These are phyloP conservation scores for Clepsis dumicolana DNA, from an alignment of 2,888 invertebrate species.

Conservation along the genomic window DNA sequence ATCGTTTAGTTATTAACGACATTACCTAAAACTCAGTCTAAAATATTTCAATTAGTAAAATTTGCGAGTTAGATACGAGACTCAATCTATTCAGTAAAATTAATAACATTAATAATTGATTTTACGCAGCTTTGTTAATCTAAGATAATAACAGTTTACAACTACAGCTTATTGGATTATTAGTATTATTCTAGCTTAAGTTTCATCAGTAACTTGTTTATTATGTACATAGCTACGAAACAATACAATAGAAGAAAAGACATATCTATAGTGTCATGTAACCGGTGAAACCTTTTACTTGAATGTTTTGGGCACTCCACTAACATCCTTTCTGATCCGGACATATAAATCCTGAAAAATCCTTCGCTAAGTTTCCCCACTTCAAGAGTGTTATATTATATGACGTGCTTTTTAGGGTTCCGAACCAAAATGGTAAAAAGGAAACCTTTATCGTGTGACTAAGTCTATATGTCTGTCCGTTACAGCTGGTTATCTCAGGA, in stretches of 20 bases:
- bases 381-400: neutral
- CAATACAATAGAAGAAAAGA: neutral
- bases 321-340: conserved; percentile 23
- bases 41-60: neutral
- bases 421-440: too few relatives aligned
- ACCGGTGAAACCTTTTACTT: conserved; percentile 18
- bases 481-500: too few relatives aligned
- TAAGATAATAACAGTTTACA: conserved; percentile 3
- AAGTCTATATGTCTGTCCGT: too few relatives aligned
- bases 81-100: neutral
- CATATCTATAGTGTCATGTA: conserved; percentile 1
- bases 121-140: conserved; percentile 8
- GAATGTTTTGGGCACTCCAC: conserved; percentile 14
- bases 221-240: conserved; percentile 5
- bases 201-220: conserved; percentile 4
- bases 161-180: neutral
- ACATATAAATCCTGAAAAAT: conserved; percentile 16
- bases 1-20: neutral
- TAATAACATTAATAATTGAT: neutral
- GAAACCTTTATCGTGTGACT: too few relatives aligned
- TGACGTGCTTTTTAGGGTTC: neutral
- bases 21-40: neutral
- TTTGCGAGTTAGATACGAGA: neutral
- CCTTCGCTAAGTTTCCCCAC: neutral
- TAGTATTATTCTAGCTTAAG: neutral